phyloP scores from a whole-genome alignment of 2,113 vertebrate species.

The Leucopsar rothschildi region DNA sequence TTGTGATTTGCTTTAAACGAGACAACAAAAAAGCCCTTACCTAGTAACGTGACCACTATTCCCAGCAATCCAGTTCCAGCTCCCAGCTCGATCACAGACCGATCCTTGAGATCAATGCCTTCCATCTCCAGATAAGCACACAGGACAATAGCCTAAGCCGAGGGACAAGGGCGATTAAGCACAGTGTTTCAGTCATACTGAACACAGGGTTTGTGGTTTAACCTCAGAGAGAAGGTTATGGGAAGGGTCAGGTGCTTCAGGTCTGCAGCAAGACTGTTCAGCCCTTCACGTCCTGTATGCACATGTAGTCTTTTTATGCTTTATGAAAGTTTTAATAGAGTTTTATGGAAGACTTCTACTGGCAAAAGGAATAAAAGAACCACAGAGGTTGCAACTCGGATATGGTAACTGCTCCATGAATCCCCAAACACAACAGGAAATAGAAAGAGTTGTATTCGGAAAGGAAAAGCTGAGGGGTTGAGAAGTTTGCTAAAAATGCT shows the following conservation, averaged over 20 bases:
- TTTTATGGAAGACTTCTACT: background rate
- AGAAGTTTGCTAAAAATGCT: background rate
- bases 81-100: slow-evolving; percentile 85
- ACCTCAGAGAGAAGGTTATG: background rate
- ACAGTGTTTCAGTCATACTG: background rate
- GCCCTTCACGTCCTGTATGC: background rate
- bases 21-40: slow-evolving; percentile 68
- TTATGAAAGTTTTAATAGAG: background rate
- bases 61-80: slow-evolving; percentile 94
- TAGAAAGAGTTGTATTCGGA: background rate
- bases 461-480: background rate
- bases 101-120: slow-evolving; percentile 76
- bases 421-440: background rate
- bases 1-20: background rate
- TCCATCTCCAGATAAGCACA: slow-evolving; percentile 88
- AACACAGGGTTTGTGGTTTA: background rate
- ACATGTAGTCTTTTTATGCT: background rate
- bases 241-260: background rate
- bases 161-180: background rate
- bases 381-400: background rate
- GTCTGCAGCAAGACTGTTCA: background rate
- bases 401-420: background rate
- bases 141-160: slow-evolving; percentile 86
- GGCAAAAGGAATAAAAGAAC: background rate
- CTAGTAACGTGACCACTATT: slow-evolving; percentile 88